Base-by-base conservation (phyloP, 2,113 vertebrate genomes). In the Alexandromys fortis region DNA sequence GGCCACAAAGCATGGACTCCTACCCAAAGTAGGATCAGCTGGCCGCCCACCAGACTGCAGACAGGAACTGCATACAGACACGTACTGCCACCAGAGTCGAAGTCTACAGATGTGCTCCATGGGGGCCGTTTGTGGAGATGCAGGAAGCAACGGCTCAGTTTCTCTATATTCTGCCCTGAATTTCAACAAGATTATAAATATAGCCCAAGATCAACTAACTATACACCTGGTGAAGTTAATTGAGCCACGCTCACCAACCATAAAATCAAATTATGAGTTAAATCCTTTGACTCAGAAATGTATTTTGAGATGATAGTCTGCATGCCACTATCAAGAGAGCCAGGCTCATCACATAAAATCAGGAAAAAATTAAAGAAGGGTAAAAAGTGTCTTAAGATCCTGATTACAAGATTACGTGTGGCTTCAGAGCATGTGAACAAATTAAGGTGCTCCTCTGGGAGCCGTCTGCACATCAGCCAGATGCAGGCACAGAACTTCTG, bases 321-420 rank as follows among this genome's bases (percentile, higher is more conserved):
- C 85, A n/a, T 95, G 73, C 96, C 82, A 79, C 90, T 89, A 94
- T 96, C 96, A 97, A 91, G 90, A 96, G 72, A 96, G 85, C 73
- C 49, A 86, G 33, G 86, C 94, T 97, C 95, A 97, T 97, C 95
- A 97, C 87, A 49, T 92, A 92, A 97, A 97, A 97, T 97, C 97
- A 97, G 93, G 78, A 90, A 97, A 97, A 97, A 98, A 97, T 98
- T 97, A 98, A 92, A 97, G 96, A 96, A 97, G 93, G 35, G 42
- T 90, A 89, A 94, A 95, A 97, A 97, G 45, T 97, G 94, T 97
- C 96, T 97, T 91, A 97, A 98, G 97, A 97, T 89, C 82, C 96
- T 97, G 97, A 98, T 98, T 96, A 96, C 94, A 96, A 97, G 94
- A 97, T 97, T 95, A 92, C 93, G 65, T 63, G 68, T 92, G 97